Percentiles rank a stretch among this genome's conserved stretches.
phyloP scores from a whole-genome alignment of 2,113 vertebrate species.

The Odobenus rosmarus region DNA sequence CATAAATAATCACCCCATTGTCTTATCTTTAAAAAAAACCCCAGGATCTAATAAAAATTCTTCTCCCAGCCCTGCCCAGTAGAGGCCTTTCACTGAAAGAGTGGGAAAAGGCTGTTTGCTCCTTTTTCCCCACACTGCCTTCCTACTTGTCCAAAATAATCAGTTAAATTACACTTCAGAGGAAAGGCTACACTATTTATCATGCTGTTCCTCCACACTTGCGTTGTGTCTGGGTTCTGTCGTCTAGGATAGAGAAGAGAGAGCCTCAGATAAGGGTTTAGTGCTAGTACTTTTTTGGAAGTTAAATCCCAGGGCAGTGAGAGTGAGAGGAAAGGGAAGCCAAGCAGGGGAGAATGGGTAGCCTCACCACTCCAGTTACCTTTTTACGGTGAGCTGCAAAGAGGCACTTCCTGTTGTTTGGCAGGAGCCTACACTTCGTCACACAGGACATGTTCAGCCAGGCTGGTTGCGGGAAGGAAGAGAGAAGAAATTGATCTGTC shows the following conservation, averaged over 20 bases:
- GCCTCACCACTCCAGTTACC: rapidly evolving
- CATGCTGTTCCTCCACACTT: neutral
- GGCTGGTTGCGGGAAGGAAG: neutral
- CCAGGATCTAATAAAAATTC: neutral
- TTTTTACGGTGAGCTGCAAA: neutral
- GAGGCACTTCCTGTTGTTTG: neutral
- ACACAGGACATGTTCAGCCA: neutral
- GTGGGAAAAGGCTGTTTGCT: neutral
- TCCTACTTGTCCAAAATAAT: neutral
- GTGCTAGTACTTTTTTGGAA: neutral
- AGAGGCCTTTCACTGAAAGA: neutral
- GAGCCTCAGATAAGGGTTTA: neutral
- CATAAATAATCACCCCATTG: neutral
- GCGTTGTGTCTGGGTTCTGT: neutral
- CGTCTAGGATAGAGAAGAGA: neutral
- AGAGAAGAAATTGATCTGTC: neutral
- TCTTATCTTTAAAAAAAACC: neutral
- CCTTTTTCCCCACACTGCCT: neutral
- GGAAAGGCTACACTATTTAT: neutral
- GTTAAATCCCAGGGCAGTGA: neutral
- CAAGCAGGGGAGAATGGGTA: neutral
- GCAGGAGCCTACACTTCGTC: no score
- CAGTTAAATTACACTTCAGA: neutral
- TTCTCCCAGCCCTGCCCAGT: neutral
- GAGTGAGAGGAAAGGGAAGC: neutral